Conservation (phyloP, 2,113 vertebrate genomes). For the Macrotus californicus region DNA sequence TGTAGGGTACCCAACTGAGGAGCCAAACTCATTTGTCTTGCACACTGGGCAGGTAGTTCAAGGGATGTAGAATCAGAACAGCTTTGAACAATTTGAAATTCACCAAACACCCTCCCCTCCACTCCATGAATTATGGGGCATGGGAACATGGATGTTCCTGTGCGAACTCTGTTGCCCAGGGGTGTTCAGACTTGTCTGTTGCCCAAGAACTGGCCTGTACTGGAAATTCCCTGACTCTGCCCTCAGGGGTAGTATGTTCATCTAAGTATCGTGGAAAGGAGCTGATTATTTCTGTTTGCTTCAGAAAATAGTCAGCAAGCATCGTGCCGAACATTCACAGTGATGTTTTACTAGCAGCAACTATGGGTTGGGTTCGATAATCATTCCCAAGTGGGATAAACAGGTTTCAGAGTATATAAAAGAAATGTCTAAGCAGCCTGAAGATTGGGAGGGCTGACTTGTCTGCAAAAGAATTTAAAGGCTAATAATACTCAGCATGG, state of each 20-base stretch:
- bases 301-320: constrained; percentile 39
- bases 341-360: constrained; percentile 20
- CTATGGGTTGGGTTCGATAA: neutral
- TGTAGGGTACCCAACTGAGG: constrained; percentile 36
- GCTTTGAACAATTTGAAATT: neutral
- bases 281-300: constrained; percentile 39
- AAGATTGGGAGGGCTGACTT: neutral
- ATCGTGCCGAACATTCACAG: constrained; percentile 48
- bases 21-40: constrained; percentile 45
- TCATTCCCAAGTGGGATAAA: constrained; percentile 60
- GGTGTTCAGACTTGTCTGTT: constrained; percentile 16
- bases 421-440: neutral
- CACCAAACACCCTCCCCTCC: neutral
- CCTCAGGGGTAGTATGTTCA: neutral
- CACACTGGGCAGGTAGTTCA: constrained; percentile 22
- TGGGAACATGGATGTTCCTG: neutral
- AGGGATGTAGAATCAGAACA: neutral
- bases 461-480: neutral
- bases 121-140: neutral
- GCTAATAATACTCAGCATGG: neutral
- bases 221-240: constrained; percentile 32
- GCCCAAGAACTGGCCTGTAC: constrained; percentile 23
- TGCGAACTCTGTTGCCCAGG: neutral
- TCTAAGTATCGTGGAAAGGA: constrained; percentile 29
- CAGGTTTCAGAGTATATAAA: constrained; percentile 44